Conservation (phyloP, 2,888 invertebrate genomes). For the Brachynemurus nebulosus region DNA sequence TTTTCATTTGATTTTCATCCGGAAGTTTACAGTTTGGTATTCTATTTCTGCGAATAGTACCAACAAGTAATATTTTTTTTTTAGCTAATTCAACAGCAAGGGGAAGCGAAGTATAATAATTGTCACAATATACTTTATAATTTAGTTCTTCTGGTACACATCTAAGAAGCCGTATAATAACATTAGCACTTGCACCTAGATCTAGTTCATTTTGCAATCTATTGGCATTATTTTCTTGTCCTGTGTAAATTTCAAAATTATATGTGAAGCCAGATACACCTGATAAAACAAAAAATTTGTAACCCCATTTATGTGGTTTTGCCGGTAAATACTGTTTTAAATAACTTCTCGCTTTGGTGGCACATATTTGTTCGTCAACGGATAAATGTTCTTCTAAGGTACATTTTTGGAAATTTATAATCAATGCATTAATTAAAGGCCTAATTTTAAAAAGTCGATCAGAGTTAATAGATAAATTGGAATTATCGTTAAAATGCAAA, state of each 20-base stretch:
- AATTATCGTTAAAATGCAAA: too few relatives aligned
- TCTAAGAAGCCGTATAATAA: constrained; percentile 18
- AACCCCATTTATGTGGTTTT: constrained; percentile 23
- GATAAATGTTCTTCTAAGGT: too few relatives aligned
- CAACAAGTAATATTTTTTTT: constrained; percentile 15
- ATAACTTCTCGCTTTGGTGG: constrained; percentile 17
- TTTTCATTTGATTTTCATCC: not conserved
- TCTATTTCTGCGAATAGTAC: constrained; percentile 16
- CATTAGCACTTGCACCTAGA: constrained; percentile 19
- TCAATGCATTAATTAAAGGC: too few relatives aligned
- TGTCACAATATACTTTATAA: constrained; percentile 17
- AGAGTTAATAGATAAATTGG: too few relatives aligned
- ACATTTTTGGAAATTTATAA: too few relatives aligned
- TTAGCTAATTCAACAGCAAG: constrained; percentile 13
- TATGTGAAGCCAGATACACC: constrained; percentile 20
- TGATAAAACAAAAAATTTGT: constrained; percentile 16
- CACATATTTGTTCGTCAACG: constrained; percentile 20
- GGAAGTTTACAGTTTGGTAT: constrained; percentile 16
- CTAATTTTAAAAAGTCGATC: too few relatives aligned
- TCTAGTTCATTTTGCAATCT: constrained; percentile 21
- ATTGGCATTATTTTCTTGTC: constrained; percentile 22
- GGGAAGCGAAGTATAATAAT: constrained; percentile 16
- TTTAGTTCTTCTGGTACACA: constrained; percentile 15
- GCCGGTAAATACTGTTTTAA: constrained; percentile 19
- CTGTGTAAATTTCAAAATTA: constrained; percentile 23